These are phyloP conservation scores for Drosophila chauvacae DNA, from an alignment of 1,140 invertebrate species.

Conservation along the genomic window DNA sequence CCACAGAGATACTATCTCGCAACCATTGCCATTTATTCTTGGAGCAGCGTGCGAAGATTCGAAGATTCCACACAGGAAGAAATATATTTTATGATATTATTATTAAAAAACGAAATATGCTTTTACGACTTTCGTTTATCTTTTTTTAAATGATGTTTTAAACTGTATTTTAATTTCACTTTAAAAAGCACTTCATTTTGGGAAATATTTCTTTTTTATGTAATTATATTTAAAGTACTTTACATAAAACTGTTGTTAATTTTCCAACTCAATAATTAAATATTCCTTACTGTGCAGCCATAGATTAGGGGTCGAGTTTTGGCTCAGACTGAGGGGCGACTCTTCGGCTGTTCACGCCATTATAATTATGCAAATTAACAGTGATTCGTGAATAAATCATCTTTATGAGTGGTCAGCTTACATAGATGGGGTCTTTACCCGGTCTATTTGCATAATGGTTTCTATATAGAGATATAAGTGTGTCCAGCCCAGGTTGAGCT, in stretches of 20 bases:
- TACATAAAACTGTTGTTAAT: background rate
- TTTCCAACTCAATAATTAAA: no score
- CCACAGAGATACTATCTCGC: slow-evolving; percentile 38
- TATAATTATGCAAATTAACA: slow-evolving; percentile 75
- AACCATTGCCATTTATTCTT: slow-evolving; percentile 49
- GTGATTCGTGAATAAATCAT: slow-evolving; percentile 65
- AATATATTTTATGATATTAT: background rate
- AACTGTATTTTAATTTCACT: background rate
- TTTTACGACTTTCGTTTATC: background rate
- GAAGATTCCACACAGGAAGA: background rate
- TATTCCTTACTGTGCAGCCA: slow-evolving; percentile 7
- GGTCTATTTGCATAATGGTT: slow-evolving; percentile 63
- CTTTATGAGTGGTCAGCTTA: slow-evolving; percentile 52
- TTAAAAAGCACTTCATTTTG: no score
- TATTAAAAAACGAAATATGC: no score
- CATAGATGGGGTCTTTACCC: slow-evolving; percentile 37
- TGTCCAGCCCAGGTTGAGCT: slow-evolving; percentile 9
- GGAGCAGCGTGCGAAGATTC: slow-evolving; percentile 22
- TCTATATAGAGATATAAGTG: slow-evolving; percentile 34
- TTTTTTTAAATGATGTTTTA: no score
- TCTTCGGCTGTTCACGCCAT: slow-evolving; percentile 50
- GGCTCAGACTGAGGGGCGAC: slow-evolving; percentile 64
- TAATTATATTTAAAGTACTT: background rate
- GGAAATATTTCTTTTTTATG: no score
- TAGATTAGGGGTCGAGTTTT: slow-evolving; percentile 42